These are phyloP conservation scores for Centropus bengalensis DNA, from an alignment of 2,113 vertebrate species.

Conservation along the genomic window DNA sequence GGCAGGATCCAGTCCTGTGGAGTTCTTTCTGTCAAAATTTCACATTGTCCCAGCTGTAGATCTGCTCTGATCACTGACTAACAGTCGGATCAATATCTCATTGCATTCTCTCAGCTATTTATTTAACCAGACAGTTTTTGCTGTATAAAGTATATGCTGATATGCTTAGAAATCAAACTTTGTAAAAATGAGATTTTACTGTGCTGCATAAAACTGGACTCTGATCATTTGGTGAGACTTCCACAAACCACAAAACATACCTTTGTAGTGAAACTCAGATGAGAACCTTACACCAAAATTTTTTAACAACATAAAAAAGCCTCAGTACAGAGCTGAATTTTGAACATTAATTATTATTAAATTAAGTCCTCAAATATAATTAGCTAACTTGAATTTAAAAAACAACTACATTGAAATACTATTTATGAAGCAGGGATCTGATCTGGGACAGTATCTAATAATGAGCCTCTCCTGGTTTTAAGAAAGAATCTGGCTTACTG, in stretches of 20 bases:
- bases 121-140: neutral
- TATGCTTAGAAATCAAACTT: neutral
- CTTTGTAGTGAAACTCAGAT: neutral
- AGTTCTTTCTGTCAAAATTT: neutral
- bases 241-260: neutral
- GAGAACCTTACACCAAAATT: neutral
- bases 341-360: neutral
- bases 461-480: neutral
- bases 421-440: neutral
- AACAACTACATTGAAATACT: neutral
- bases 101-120: neutral
- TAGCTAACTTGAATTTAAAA: conserved; percentile 18
- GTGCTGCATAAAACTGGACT: neutral
- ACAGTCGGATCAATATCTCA: neutral
- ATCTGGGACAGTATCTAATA: neutral
- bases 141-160: neutral
- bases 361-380: neutral
- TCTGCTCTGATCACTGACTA: neutral
- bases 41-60: neutral
- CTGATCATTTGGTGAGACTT: neutral
- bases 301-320: neutral
- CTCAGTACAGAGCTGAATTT: neutral
- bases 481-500: neutral
- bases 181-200: neutral
- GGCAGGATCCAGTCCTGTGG: neutral